Evolutionary conservation across 2,797 vertebrate species (phyloP).

Genomic region (Numenius phaeopus): DNA sequence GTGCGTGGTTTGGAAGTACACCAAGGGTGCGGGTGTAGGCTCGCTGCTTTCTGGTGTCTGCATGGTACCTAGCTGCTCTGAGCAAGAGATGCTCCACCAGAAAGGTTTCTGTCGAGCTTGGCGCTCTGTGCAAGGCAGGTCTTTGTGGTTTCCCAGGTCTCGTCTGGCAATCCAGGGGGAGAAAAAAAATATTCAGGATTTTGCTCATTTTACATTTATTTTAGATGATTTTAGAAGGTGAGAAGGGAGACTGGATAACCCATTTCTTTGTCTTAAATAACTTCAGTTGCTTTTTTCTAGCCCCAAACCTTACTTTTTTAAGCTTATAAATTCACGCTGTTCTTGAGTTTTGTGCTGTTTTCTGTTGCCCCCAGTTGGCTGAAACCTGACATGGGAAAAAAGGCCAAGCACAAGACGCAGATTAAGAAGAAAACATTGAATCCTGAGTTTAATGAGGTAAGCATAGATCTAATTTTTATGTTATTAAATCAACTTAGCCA

Average conservation of each 20-base stretch:
- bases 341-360: not conserved
- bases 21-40: too few relatives aligned
- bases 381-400: slow-evolving; percentile 98
- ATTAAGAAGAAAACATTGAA: slow-evolving; percentile 99
- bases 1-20: not conserved
- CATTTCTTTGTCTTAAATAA: not conserved
- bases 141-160: not conserved
- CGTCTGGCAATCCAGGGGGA: not conserved
- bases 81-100: not conserved
- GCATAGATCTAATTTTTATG: not conserved
- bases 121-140: not conserved
- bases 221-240: not conserved
- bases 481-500: not conserved
- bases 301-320: not conserved
- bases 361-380: slow-evolving; percentile 84
- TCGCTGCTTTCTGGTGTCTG: not conserved
- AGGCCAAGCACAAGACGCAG: slow-evolving; percentile 96
- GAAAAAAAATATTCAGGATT: not conserved
- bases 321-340: not conserved
- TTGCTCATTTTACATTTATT: not conserved
- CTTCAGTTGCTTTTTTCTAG: not conserved
- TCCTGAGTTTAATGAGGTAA: slow-evolving; percentile 97
- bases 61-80: not conserved
- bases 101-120: not conserved
- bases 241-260: not conserved